A percentile compares a stretch with the other conserved stretches of the same genome.
Conservation (phyloP, 2,113 vertebrate species). For the Benitochromis conjunctus region DNA sequence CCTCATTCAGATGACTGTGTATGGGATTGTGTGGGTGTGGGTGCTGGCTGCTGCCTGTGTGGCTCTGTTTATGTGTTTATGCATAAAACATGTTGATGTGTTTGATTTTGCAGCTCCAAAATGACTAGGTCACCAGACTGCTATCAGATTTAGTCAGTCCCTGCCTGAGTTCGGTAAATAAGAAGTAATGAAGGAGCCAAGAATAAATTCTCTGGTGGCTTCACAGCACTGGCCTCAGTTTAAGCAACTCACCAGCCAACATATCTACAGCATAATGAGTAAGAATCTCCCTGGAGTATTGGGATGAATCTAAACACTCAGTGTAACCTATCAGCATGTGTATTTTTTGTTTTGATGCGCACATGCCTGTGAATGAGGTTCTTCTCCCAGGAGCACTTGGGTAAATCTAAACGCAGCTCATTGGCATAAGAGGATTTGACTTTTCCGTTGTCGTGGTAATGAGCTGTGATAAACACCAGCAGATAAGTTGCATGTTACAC, state of each 20-base stretch:
- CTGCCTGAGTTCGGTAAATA: slow-evolving; percentile 47
- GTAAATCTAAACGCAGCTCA: slow-evolving; percentile 60
- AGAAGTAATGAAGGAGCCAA: slow-evolving; percentile 46
- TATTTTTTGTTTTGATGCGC: background rate
- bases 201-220: slow-evolving; percentile 49
- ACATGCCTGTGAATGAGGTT: slow-evolving; percentile 23
- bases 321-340: slow-evolving; percentile 45
- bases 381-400: slow-evolving; percentile 44
- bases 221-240: slow-evolving; percentile 49
- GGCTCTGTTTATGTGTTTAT: slow-evolving; percentile 41
- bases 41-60: background rate
- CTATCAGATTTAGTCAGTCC: slow-evolving; percentile 43
- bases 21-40: background rate
- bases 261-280: slow-evolving; percentile 58
- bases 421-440: slow-evolving; percentile 70
- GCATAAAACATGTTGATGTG: slow-evolving; percentile 51
- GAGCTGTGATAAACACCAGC: slow-evolving; percentile 64
- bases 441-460: slow-evolving; percentile 62
- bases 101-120: slow-evolving; percentile 42
- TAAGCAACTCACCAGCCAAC: slow-evolving; percentile 49
- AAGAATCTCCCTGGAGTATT: slow-evolving; percentile 48
- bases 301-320: slow-evolving; percentile 54
- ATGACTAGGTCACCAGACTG: slow-evolving; percentile 41
- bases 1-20: slow-evolving; percentile 15
- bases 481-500: slow-evolving; percentile 45